These are phyloP conservation scores for Notoglanidium macrostoma DNA, from an alignment of 2,797 vertebrate species.

Conservation along the genomic window DNA sequence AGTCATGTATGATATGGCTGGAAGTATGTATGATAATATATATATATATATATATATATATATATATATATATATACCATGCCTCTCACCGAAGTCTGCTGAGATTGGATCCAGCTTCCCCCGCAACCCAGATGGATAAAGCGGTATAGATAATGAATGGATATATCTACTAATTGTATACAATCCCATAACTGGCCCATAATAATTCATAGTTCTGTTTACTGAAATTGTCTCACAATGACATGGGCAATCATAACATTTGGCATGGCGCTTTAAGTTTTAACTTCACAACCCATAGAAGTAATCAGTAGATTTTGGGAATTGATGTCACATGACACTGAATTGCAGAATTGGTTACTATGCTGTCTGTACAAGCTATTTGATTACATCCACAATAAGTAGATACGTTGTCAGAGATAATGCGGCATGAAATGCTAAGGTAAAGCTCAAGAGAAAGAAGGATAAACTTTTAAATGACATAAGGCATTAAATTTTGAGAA, in stretches of 20 bases:
- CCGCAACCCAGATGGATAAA: no score
- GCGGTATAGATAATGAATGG: no score
- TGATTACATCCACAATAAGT: no score
- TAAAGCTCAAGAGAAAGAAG: not conserved
- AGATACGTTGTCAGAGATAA: not conserved
- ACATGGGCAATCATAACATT: not conserved
- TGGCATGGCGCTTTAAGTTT: not conserved
- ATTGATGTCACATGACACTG: no score
- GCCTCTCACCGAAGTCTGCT: no score
- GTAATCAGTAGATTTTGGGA: no score
- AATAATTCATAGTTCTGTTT: not conserved
- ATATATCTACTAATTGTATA: not conserved
- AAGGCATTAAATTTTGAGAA: not conserved
- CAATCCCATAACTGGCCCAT: not conserved
- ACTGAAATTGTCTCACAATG: not conserved
- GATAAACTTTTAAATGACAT: not conserved
- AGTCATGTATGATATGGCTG: no score
- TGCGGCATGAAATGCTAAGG: not conserved
- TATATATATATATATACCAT: no score
- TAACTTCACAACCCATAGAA: not conserved
- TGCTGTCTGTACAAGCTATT: not conserved
- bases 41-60: no score
- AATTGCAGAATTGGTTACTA: not conserved
- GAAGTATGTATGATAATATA: no score
- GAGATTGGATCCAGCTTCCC: no score